Percentiles rank a stretch among this genome's conserved stretches.
Conservation (phyloP, 2,113 vertebrate species). For the Hydropotes inermis region DNA sequence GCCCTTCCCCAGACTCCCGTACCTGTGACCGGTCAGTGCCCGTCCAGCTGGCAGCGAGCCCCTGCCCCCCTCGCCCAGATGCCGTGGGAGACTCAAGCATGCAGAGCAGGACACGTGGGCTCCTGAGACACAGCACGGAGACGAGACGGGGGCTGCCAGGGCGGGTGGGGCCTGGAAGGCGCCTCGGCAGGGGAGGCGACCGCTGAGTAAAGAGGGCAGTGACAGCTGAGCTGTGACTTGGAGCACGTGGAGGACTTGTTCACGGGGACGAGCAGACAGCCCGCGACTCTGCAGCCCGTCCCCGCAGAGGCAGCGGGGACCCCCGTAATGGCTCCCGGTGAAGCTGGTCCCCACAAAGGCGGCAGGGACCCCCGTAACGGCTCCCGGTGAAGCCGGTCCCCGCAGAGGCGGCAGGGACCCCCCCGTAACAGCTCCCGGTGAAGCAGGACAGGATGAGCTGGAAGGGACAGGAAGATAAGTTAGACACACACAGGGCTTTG, state of each 20-base stretch:
- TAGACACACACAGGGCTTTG: too few species aligned
- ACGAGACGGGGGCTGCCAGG: accelerated
- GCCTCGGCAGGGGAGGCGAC: background rate
- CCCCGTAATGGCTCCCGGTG: too few species aligned
- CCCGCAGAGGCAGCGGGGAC: too few species aligned
- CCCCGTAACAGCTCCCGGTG: accelerated
- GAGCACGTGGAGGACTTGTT: background rate
- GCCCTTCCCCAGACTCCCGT: background rate
- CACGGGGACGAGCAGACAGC: too few species aligned
- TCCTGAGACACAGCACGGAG: background rate
- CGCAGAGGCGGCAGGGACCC: background rate
- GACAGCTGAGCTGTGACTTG: background rate
- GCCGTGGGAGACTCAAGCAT: background rate
- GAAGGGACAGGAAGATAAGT: background rate
- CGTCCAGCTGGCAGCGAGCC: background rate
- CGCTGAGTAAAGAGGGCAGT: too few species aligned
- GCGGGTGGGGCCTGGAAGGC: too few species aligned
- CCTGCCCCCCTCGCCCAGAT: background rate
- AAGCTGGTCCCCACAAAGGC: too few species aligned
- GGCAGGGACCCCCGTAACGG: too few species aligned
- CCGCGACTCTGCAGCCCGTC: background rate
- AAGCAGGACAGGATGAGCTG: background rate
- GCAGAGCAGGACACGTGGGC: background rate
- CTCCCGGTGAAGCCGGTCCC: background rate
- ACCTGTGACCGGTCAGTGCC: background rate